phyloP scores from a whole-genome alignment of 2,113 vertebrate genomes.

The Thinocorus orbignyianus region DNA sequence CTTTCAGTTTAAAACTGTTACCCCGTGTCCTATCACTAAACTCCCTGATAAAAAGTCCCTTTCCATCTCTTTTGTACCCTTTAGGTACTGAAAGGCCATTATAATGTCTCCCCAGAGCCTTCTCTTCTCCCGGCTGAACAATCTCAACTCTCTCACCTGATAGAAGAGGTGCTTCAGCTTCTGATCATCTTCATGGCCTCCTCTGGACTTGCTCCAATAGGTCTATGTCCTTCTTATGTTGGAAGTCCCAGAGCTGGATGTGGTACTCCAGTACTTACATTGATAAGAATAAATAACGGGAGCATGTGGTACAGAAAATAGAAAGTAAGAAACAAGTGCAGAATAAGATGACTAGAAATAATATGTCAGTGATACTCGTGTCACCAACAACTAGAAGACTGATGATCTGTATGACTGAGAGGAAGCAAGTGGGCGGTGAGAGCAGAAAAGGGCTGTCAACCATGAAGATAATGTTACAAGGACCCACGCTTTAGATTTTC shows the following conservation, averaged over 20 bases:
- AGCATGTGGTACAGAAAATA: neutral
- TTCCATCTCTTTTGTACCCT: neutral
- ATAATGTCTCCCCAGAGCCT: neutral
- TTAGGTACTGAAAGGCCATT: neutral
- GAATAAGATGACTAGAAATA: neutral
- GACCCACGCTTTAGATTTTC: neutral
- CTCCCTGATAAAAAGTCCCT: neutral
- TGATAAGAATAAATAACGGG: neutral
- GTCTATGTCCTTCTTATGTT: neutral
- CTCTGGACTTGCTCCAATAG: neutral
- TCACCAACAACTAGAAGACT: neutral
- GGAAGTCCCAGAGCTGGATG: neutral
- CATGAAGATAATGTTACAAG: neutral
- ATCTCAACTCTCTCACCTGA: neutral
- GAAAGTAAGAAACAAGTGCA: neutral
- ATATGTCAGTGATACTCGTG: neutral
- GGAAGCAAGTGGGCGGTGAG: neutral
- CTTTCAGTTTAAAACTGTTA: neutral
- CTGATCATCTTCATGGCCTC: neutral
- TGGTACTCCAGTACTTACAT: neutral
- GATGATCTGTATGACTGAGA: neutral
- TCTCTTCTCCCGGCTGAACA: neutral
- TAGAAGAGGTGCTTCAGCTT: neutral
- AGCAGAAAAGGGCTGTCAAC: conserved; percentile 21
- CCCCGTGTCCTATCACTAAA: neutral